phyloP scores from a whole-genome alignment of 2,888 invertebrate species.

The Thalpophila matura region DNA sequence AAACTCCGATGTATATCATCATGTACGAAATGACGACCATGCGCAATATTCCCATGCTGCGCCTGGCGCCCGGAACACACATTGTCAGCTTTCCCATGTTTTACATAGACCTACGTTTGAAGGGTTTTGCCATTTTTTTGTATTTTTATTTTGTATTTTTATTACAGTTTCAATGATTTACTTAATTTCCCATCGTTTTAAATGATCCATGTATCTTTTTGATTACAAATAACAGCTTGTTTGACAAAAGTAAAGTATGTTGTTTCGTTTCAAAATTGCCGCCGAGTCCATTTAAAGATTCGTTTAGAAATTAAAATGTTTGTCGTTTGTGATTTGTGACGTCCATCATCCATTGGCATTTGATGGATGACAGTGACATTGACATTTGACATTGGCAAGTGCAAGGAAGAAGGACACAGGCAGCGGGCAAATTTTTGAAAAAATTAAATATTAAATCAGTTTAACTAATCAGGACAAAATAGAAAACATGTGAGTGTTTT shows the following conservation, averaged over 20 bases:
- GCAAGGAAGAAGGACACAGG: constrained; percentile 17
- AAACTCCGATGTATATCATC: constrained; percentile 75
- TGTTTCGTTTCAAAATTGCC: constrained; percentile 36
- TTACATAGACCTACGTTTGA: constrained; percentile 45
- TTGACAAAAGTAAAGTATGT: constrained; percentile 29
- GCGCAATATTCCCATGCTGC: constrained; percentile 79
- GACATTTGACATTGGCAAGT: too few relatives aligned
- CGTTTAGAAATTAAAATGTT: constrained; percentile 38
- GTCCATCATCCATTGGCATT: too few relatives aligned
- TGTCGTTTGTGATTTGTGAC: too few relatives aligned
- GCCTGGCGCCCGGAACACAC: constrained; percentile 34
- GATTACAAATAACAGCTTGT: not conserved
- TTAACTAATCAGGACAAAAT: too few relatives aligned
- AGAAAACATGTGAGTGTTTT: constrained; percentile 19
- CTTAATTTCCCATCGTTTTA: constrained; percentile 5
- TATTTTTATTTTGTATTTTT: not conserved
- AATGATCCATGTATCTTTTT: constrained; percentile 10
- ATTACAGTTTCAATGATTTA: constrained; percentile 13
- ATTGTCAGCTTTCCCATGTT: constrained; percentile 48
- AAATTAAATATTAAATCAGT: not conserved
- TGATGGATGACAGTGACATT: constrained; percentile 57
- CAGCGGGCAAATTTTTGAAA: not conserved
- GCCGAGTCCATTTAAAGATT: not conserved
- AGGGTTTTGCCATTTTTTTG: constrained; percentile 36
- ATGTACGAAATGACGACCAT: constrained; percentile 78